phyloP scores from a whole-genome alignment of 2,113 vertebrate genomes.

The Cyprinus carpio region DNA sequence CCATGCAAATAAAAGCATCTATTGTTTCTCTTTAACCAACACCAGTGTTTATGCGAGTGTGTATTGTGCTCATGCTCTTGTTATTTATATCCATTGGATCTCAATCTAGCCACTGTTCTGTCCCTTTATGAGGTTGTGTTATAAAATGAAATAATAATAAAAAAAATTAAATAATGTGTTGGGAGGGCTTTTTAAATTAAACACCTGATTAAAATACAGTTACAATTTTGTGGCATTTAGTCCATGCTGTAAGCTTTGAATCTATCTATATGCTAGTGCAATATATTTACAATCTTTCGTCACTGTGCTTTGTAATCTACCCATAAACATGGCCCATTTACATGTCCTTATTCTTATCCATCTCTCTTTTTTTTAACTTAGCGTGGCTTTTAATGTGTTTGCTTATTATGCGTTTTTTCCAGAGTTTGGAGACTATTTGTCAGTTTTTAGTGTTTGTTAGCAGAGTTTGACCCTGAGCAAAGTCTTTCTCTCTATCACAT shows the following conservation, averaged over 20 bases:
- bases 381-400: neutral
- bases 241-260: neutral
- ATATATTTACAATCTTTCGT: neutral
- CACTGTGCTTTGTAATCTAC: neutral
- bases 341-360: neutral
- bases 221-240: neutral
- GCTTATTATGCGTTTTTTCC: neutral
- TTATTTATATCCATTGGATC: no score
- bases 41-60: neutral
- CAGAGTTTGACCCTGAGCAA: neutral
- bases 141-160: neutral
- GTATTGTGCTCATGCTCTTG: no score
- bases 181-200: neutral
- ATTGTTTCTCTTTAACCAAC: neutral
- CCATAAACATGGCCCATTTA: neutral
- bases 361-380: neutral
- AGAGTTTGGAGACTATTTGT: neutral
- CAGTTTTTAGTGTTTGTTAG: neutral
- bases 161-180: neutral
- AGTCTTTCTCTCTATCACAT: constrained; percentile 26
- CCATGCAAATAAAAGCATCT: constrained; percentile 16
- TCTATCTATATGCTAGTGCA: neutral
- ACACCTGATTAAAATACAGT: neutral
- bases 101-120: no score
- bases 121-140: neutral